These are phyloP conservation scores for Anniella stebbinsi DNA, from an alignment of 2,797 vertebrate genomes.

Conservation along the genomic window DNA sequence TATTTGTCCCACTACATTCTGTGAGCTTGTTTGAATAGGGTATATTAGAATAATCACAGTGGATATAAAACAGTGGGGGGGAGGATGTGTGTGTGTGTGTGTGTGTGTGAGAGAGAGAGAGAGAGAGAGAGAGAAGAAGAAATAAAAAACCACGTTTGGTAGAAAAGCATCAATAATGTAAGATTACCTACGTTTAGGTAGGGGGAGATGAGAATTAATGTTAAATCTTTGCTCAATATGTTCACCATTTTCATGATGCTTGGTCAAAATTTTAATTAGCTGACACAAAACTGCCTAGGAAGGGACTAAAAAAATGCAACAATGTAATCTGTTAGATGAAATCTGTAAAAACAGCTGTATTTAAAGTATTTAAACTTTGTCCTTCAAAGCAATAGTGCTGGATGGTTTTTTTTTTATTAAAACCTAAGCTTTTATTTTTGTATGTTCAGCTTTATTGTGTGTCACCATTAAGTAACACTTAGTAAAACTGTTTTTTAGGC, in stretches of 20 bases:
- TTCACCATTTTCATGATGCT: conserved; percentile 46
- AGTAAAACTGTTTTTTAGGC: neutral
- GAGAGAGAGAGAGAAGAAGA: neutral
- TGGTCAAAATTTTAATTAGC: conserved; percentile 40
- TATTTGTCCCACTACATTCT: neutral
- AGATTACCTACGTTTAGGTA: conserved; percentile 36
- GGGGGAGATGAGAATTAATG: conserved; percentile 36
- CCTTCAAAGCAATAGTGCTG: conserved; percentile 64
- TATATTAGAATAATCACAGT: neutral
- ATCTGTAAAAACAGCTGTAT: conserved; percentile 42
- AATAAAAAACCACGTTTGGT: conserved; percentile 36
- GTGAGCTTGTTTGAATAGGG: neutral
- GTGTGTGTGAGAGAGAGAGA: neutral
- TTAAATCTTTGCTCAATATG: conserved; percentile 39
- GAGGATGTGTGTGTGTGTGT: neutral
- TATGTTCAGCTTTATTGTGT: conserved; percentile 61
- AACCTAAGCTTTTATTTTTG: conserved; percentile 65
- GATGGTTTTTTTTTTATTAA: conserved; percentile 63
- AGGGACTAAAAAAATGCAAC: conserved; percentile 41
- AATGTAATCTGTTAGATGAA: conserved; percentile 45
- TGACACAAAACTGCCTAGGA: conserved; percentile 52
- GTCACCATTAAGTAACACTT: conserved; percentile 54
- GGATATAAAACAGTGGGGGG: neutral
- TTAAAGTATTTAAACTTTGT: conserved; percentile 55
- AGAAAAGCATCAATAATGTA: conserved; percentile 49